These are phyloP conservation scores for Ctenopoma kingsleyae DNA, from an alignment of 2,797 vertebrate species.

Conservation along the genomic window DNA sequence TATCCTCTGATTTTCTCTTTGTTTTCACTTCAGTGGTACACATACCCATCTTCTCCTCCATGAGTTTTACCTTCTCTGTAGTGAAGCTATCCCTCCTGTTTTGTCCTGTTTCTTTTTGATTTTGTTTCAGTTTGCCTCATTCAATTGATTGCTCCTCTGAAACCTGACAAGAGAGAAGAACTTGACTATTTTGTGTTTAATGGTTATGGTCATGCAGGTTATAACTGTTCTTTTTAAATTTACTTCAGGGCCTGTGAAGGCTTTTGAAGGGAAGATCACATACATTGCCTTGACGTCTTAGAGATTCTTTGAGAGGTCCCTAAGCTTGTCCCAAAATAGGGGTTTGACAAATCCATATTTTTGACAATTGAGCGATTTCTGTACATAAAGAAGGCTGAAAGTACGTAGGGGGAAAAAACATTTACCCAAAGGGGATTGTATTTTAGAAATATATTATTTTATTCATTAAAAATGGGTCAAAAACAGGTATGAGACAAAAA, in stretches of 20 bases:
- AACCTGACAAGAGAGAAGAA: conserved; percentile 64
- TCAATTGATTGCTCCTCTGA: conserved; percentile 62
- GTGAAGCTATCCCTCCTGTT: conserved; percentile 50
- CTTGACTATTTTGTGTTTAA: conserved; percentile 79
- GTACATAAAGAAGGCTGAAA: conserved; percentile 97
- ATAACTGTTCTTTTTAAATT: conserved; percentile 87
- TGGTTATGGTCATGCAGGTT: conserved; percentile 78
- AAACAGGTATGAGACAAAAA: conserved; percentile 98
- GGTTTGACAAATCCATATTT: conserved; percentile 98
- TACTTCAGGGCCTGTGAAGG: conserved; percentile 89
- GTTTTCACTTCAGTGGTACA: conserved; percentile 47
- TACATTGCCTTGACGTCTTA: conserved; percentile 98
- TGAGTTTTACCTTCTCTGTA: conserved; percentile 57
- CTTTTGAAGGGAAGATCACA: conserved; percentile 92
- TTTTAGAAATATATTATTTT: conserved; percentile 98
- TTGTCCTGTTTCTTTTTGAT: conserved; percentile 53
- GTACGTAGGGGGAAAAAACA: conserved; percentile 92
- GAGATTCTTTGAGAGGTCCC: conserved; percentile 92
- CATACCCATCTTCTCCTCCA: conserved; percentile 51
- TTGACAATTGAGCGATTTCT: conserved; percentile 97
- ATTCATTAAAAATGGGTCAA: conserved; percentile 97
- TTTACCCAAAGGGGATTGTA: conserved; percentile 99
- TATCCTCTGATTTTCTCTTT: conserved; percentile 67
- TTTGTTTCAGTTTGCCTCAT: conserved; percentile 72
- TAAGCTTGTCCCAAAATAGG: conserved; percentile 93